Conservation (phyloP, 2,797 vertebrate species). For the Myotis vivesi region DNA sequence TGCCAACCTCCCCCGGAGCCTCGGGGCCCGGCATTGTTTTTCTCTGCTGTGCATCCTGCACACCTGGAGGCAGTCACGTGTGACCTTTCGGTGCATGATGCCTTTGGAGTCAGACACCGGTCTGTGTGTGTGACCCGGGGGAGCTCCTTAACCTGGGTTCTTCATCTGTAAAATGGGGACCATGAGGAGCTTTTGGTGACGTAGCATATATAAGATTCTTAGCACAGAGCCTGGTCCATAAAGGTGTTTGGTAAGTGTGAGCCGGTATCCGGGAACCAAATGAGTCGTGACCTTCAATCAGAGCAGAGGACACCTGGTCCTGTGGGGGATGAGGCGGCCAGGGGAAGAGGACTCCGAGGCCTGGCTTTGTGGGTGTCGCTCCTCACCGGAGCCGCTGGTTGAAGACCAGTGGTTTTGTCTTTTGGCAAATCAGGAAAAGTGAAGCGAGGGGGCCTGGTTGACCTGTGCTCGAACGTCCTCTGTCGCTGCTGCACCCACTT, state of each 20-base stretch:
- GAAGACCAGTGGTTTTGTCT: background rate
- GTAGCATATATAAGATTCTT: background rate
- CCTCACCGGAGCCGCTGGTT: background rate
- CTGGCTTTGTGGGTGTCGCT: accelerated
- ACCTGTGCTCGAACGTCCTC: conserved; percentile 44
- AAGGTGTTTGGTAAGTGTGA: background rate
- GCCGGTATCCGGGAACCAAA: accelerated
- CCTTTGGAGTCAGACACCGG: background rate
- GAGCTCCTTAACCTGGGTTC: background rate
- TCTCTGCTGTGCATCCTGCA: background rate
- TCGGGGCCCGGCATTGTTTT: background rate
- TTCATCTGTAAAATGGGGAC: background rate
- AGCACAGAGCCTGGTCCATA: background rate
- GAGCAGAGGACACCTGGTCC: background rate
- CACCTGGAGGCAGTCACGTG: background rate
- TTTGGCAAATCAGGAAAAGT: background rate
- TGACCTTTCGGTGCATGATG: background rate
- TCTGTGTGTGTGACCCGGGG: background rate
- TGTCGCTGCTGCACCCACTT: background rate
- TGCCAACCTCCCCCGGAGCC: background rate
- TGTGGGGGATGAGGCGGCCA: accelerated
- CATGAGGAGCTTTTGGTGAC: background rate
- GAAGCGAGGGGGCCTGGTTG: background rate
- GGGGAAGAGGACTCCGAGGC: background rate
- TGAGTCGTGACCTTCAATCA: background rate